phyloP scores from a whole-genome alignment of 2,113 vertebrate species.

The Tetraodon nigroviridis region DNA sequence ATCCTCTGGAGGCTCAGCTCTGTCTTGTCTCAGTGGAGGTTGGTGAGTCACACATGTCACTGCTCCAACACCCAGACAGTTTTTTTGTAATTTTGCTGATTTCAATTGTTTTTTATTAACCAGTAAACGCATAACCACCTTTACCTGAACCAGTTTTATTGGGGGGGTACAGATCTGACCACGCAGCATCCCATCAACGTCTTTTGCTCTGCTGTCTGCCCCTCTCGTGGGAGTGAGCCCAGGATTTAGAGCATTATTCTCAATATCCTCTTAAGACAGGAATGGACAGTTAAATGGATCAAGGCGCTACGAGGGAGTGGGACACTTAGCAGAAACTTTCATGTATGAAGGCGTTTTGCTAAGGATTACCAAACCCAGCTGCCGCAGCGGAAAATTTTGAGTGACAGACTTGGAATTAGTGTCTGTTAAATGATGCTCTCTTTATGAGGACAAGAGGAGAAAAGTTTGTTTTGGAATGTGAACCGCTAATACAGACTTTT shows the following conservation, averaged over 20 bases:
- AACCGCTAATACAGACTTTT: conserved; percentile 45
- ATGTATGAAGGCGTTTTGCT: conserved; percentile 35
- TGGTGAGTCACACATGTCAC: too few relatives aligned
- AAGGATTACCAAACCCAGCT: conserved; percentile 35
- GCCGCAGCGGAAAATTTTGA: conserved; percentile 14
- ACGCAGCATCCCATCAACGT: conserved; percentile 4
- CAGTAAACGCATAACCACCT: not conserved
- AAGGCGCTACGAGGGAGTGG: conserved; percentile 52
- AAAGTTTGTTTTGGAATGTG: conserved; percentile 38
- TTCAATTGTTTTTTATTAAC: too few relatives aligned
- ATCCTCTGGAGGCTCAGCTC: conserved; percentile 11
- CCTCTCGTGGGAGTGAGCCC: conserved; percentile 17
- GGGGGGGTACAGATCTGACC: not conserved
- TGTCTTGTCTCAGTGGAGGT: too few relatives aligned
- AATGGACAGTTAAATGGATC: conserved; percentile 67
- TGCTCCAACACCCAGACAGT: too few relatives aligned
- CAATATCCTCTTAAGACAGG: conserved; percentile 66
- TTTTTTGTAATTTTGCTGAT: too few relatives aligned
- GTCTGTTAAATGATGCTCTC: conserved; percentile 43
- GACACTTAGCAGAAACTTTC: conserved; percentile 56
- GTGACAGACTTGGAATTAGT: conserved; percentile 36
- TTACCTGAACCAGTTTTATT: not conserved
- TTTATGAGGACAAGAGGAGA: conserved; percentile 45
- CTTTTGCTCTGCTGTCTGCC: conserved; percentile 7
- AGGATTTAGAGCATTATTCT: conserved; percentile 66